These are phyloP conservation scores for Prinia subflava DNA, from an alignment of 2,113 vertebrate species.

Conservation along the genomic window DNA sequence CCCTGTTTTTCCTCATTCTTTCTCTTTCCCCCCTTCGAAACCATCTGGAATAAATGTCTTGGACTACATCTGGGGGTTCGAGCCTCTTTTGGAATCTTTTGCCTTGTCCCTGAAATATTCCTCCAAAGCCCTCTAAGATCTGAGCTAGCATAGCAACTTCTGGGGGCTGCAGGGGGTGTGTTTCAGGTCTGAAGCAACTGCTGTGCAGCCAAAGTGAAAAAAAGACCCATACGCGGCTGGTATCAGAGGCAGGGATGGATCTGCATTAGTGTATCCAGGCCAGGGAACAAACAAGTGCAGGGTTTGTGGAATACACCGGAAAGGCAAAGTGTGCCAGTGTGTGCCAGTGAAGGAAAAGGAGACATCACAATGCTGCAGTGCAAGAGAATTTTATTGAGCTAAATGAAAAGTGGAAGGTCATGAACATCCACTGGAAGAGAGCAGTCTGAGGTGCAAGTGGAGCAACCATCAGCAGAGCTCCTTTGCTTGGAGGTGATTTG, in stretches of 20 bases:
- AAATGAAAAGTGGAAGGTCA: accelerated
- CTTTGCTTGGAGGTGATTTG: accelerated
- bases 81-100: no score
- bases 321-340: not conserved
- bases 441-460: no score
- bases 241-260: not conserved
- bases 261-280: no score
- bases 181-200: no score
- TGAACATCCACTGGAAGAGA: accelerated
- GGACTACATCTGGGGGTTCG: no score
- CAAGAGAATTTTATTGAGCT: not conserved
- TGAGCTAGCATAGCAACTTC: no score
- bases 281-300: not conserved
- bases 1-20: no score
- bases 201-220: not conserved
- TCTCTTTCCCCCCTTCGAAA: no score
- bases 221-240: accelerated
- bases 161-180: no score
- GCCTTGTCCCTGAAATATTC: no score
- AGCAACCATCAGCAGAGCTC: accelerated
- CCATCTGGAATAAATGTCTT: no score
- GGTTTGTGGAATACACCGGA: accelerated
- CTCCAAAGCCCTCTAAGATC: no score
- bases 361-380: accelerated
- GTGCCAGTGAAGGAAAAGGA: not conserved